Evolutionary conservation across 1,140 invertebrate species (phyloP).

Genomic region (Leptonema lineaticorne): DNA sequence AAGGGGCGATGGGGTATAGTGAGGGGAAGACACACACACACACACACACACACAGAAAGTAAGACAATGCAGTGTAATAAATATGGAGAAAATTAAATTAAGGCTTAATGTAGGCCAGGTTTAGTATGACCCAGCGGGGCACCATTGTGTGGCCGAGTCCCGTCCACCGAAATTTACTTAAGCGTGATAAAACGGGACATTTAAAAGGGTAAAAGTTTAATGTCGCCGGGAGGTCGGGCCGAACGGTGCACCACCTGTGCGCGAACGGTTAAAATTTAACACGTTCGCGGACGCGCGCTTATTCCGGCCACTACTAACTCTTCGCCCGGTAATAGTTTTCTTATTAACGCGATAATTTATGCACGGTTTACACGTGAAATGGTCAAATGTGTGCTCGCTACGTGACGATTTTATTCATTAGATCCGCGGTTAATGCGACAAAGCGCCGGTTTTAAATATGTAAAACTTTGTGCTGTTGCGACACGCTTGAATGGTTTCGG

Average conservation of each 20-base stretch:
- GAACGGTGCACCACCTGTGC: background rate
- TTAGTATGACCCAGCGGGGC: background rate
- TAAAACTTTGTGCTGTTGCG: too few species aligned
- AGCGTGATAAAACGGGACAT: conserved; percentile 33
- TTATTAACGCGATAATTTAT: background rate
- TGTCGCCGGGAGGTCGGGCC: background rate
- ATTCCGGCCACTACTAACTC: too few species aligned
- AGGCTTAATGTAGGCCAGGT: conserved; percentile 39
- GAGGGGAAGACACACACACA: too few species aligned
- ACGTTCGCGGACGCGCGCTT: background rate
- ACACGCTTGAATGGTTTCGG: too few species aligned
- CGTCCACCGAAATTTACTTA: conserved; percentile 37
- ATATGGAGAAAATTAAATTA: conserved; percentile 40
- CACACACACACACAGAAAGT: conserved; percentile 28
- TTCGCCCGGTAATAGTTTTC: background rate
- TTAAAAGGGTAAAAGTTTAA: conserved; percentile 40
- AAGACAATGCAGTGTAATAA: conserved; percentile 41
- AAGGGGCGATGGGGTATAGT: too few species aligned
- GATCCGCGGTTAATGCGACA: too few species aligned
- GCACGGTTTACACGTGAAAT: too few species aligned
- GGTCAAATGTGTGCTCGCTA: too few species aligned
- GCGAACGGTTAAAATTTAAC: conserved; percentile 20
- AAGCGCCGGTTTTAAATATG: too few species aligned
- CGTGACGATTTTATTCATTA: too few species aligned
- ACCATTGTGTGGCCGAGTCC: conserved; percentile 16